These are phyloP conservation scores for Lordiphosa andalusiaca DNA, from an alignment of 2,888 invertebrate species.

Conservation along the genomic window DNA sequence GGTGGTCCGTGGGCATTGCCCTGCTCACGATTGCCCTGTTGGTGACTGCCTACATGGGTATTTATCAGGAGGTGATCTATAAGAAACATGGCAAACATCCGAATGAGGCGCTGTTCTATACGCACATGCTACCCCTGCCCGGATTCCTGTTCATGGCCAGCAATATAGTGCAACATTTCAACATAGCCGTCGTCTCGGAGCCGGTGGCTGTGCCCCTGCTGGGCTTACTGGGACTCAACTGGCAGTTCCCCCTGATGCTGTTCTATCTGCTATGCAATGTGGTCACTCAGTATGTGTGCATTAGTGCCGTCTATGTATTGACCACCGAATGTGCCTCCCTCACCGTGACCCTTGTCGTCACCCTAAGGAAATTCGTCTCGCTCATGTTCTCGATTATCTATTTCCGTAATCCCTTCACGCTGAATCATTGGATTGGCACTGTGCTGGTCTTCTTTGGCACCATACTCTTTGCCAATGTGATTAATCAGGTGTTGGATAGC, in stretches of 20 bases:
- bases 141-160: constrained; percentile 89
- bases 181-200: constrained; percentile 86
- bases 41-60: constrained; percentile 96
- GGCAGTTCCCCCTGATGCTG: constrained; percentile 86
- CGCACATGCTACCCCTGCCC: constrained; percentile 94
- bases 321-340: constrained; percentile 96
- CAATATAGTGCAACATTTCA: constrained; percentile 89
- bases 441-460: constrained; percentile 95
- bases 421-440: constrained; percentile 95
- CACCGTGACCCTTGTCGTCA: constrained; percentile 97
- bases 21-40: constrained; percentile 93
- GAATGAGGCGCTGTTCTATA: constrained; percentile 91
- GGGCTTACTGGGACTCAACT: constrained; percentile 83
- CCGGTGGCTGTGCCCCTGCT: constrained; percentile 78
- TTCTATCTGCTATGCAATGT: constrained; percentile 90
- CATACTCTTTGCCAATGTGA: constrained; percentile 91
- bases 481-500: constrained; percentile 79
- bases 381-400: constrained; percentile 95
- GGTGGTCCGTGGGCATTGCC: constrained; percentile 87
- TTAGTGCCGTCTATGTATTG: constrained; percentile 95
- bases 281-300: constrained; percentile 95
- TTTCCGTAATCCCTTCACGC: constrained; percentile 96
- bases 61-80: constrained; percentile 94
- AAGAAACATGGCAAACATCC: constrained; percentile 94
- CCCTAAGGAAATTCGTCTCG: constrained; percentile 96